These are phyloP conservation scores for Eupithecia insigniata DNA, from an alignment of 2,888 invertebrate genomes.

Conservation along the genomic window DNA sequence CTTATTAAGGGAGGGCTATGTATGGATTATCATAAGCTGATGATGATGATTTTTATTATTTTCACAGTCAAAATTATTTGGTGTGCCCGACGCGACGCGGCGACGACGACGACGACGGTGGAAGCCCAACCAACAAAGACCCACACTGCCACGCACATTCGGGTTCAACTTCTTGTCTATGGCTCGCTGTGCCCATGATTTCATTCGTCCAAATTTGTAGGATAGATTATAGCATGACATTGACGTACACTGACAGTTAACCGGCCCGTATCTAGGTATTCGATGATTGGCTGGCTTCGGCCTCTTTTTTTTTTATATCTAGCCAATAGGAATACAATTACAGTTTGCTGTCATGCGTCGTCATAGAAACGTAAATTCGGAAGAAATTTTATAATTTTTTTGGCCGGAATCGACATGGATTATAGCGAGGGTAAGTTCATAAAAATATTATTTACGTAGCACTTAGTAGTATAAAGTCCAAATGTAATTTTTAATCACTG, in stretches of 20 bases:
- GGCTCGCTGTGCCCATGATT: neutral
- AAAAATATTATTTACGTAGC: conserved; percentile 42
- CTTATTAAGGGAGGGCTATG: too few relatives aligned
- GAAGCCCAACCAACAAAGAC: too few relatives aligned
- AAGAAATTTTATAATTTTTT: conserved; percentile 71
- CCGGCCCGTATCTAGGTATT: neutral
- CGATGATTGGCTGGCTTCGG: neutral
- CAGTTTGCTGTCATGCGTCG: conserved; percentile 81
- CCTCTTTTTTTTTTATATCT: neutral
- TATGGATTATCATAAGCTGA: too few relatives aligned
- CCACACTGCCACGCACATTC: too few relatives aligned
- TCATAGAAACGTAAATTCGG: conserved; percentile 82
- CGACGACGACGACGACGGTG: too few relatives aligned
- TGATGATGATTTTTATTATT: too few relatives aligned
- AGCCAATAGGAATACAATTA: conserved; percentile 63
- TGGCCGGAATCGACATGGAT: conserved; percentile 79
- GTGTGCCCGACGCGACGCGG: too few relatives aligned
- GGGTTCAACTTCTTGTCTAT: neutral
- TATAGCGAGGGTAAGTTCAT: conserved; percentile 74
- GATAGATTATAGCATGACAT: neutral
- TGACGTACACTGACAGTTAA: conserved; percentile 4
- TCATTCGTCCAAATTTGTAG: too few relatives aligned
- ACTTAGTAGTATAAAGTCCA: neutral
- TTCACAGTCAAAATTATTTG: too few relatives aligned
- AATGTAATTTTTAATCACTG: neutral